A percentile compares a stretch with the other conserved stretches of the same genome.
Conservation (phyloP, 1,140 invertebrate genomes). For the Drosophila pectinifera region DNA sequence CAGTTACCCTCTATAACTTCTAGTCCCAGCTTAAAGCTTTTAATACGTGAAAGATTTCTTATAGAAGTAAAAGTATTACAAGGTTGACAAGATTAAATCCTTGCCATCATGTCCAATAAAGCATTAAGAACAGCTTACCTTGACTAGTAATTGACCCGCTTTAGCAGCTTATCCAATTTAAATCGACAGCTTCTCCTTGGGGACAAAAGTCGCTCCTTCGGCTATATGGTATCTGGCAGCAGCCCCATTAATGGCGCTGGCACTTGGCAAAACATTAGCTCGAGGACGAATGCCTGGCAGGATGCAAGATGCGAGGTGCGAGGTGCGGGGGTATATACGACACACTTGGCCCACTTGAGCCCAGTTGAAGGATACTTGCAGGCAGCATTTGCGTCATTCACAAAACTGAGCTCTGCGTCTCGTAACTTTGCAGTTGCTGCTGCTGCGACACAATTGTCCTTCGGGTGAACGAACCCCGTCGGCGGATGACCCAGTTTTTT, state of each 20-base stretch:
- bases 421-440: constrained; percentile 32
- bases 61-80: background rate
- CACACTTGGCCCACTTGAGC: constrained; percentile 40
- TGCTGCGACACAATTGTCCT: constrained; percentile 72
- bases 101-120: background rate
- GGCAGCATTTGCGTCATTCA: constrained; percentile 66
- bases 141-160: constrained; percentile 7
- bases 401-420: constrained; percentile 44
- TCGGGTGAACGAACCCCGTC: constrained; percentile 65
- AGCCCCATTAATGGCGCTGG: constrained; percentile 29
- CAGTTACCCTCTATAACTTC: no score
- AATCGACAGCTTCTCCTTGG: constrained; percentile 24
- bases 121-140: constrained; percentile 11
- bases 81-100: background rate
- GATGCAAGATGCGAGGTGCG: background rate
- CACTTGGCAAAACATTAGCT: constrained; percentile 44
- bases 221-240: constrained; percentile 10
- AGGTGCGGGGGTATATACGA: background rate
- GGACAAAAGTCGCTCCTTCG: no score
- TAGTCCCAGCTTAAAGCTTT: no score
- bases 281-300: constrained; percentile 39
- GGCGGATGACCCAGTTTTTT: constrained; percentile 67
- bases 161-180: constrained; percentile 19
- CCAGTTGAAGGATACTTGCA: constrained; percentile 46
- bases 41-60: background rate